phyloP scores from a whole-genome alignment of 2,888 invertebrate species.

The Diplolepis rosae region DNA sequence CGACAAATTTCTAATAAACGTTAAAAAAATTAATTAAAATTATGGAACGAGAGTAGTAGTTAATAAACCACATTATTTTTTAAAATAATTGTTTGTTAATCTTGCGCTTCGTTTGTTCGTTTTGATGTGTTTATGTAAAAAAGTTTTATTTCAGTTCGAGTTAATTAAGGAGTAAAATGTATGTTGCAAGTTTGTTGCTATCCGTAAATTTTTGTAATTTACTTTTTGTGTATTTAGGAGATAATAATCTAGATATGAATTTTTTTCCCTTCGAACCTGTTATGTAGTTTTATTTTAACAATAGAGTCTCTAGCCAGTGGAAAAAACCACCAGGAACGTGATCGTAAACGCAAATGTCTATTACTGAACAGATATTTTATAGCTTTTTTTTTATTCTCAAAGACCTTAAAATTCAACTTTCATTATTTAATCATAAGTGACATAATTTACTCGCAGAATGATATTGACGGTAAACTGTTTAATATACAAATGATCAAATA shows the following conservation, averaged over 20 bases:
- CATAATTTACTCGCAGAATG: too few relatives aligned
- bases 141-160: not conserved
- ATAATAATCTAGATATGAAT: not conserved
- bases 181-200: constrained; percentile 15
- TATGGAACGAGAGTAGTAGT: not conserved
- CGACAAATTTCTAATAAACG: not conserved
- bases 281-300: not conserved
- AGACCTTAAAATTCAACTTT: not conserved
- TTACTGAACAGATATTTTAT: not conserved
- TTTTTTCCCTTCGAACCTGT: not conserved
- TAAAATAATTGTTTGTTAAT: not conserved
- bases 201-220: not conserved
- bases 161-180: not conserved
- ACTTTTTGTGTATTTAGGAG: not conserved
- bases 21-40: not conserved
- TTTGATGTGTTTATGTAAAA: not conserved
- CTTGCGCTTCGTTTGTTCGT: too few relatives aligned
- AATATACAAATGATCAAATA: too few relatives aligned
- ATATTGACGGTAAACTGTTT: too few relatives aligned
- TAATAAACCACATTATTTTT: not conserved
- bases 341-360: not conserved
- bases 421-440: not conserved
- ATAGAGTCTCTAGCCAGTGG: not conserved
- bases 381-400: not conserved
- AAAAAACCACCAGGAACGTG: not conserved